Base-by-base conservation (phyloP, 1,140 invertebrate genomes). In the Brachionus calyciflorus region DNA sequence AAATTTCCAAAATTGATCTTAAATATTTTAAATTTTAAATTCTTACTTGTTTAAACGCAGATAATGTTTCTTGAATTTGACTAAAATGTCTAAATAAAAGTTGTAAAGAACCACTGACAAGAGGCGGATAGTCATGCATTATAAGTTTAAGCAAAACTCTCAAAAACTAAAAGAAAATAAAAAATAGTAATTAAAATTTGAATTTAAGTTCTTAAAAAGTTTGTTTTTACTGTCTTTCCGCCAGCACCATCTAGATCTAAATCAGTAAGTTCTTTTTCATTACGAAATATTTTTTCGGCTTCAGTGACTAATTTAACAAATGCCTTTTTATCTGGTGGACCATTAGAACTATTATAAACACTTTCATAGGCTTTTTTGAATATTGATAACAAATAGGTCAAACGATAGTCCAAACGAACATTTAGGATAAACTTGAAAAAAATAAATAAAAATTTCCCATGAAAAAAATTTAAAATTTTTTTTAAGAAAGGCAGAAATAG, bases 11-110 rank as follows among this genome's bases (percentile, higher is more conserved):
- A 19, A 24, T 30, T 44, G 17, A 14, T 7, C 10, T 28, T 17
- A 6, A 7, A 28, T 48, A 30, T 48, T 70, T 33, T 10, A 41
- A 68, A n/a, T 19, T n/a, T n/a, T n/a, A n/a, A 33, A 26, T 12
- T 33, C 10, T 6, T 49, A 55, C 69, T 89, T 99, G 95, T 86
- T 95, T 93, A 81, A 98, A 97, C 44, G 95, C 93, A 82, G 95
- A 93, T 21, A 98, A 85, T 33, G 98, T 93, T 87, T 99, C 96
- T 83, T 98, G 93, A 12, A 96, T 87, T 85, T 99, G 96, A 82
- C 93, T 97, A 81, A 99, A 99, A 86, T 99, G 95, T 40, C 94
- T 85, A 83, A 98, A 98, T n/a, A 99, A 88, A 53, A 99, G 86
- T 85, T 96, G 93, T 21, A 99, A 86, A 3, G 96, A 92, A 9